Evolutionary conservation across 2,888 invertebrate genomes (phyloP).

Genomic region (Hartigia nigra): DNA sequence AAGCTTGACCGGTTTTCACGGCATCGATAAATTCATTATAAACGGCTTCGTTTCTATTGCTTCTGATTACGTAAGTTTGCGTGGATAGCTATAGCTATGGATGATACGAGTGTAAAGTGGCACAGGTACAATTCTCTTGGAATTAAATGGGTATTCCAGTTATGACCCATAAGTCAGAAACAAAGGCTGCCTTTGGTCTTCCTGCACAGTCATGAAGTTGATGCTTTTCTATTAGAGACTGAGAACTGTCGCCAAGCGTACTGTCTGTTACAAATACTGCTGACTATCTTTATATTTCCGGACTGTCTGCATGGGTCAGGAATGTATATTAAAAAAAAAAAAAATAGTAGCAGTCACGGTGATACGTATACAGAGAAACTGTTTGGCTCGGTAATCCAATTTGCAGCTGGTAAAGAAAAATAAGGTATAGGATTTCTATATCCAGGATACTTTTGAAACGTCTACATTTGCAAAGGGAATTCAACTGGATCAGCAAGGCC

Average conservation of each 20-base stretch:
- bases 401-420: not conserved
- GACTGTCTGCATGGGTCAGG: not conserved
- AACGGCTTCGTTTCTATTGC: constrained; percentile 26
- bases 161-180: constrained; percentile 42
- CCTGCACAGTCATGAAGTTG: not conserved
- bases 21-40: not conserved
- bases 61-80: constrained; percentile 52
- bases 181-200: constrained; percentile 32
- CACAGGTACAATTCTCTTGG: not conserved
- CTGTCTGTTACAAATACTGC: not conserved
- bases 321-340: no score
- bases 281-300: not conserved
- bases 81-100: constrained; percentile 19
- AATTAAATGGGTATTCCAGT: constrained; percentile 31
- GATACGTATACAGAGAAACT: not conserved
- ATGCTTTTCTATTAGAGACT: not conserved
- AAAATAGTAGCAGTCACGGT: not conserved
- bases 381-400: not conserved
- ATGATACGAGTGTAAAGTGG: not conserved
- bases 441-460: not conserved
- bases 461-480: not conserved
- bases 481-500: not conserved
- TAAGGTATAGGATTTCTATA: not conserved
- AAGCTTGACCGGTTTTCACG: not conserved
- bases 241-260: not conserved